phyloP scores from a whole-genome alignment of 2,797 vertebrate genomes.

The Champsocephalus gunnari region DNA sequence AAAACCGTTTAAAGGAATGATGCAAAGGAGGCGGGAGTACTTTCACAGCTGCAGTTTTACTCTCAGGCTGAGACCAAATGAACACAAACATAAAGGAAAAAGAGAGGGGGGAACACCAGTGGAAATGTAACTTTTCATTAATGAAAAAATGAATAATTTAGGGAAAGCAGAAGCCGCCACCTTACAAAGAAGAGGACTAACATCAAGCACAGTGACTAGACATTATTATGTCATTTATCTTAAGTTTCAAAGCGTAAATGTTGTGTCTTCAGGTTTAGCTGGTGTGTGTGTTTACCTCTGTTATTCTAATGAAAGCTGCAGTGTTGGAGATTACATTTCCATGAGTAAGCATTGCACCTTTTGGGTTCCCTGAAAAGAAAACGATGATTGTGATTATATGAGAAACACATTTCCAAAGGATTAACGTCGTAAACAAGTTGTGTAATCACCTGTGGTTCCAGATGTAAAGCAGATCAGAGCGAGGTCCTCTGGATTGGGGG shows the following conservation, averaged over 20 bases:
- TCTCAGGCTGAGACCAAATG: neutral
- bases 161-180: neutral
- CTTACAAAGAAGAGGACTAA: neutral
- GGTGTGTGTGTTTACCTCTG: slow-evolving; percentile 86
- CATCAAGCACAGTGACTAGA: neutral
- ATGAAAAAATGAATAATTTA: neutral
- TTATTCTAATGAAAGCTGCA: slow-evolving; percentile 93
- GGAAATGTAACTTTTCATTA: neutral
- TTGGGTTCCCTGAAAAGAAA: slow-evolving; percentile 89
- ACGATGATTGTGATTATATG: slow-evolving; percentile 8
- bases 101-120: neutral
- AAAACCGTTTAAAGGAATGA: neutral
- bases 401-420: neutral
- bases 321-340: slow-evolving; percentile 94
- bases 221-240: neutral
- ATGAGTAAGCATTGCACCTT: slow-evolving; percentile 95
- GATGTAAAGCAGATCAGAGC: slow-evolving; percentile 97
- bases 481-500: slow-evolving; percentile 91
- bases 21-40: neutral
- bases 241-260: neutral
- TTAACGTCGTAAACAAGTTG: neutral
- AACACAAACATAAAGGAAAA: neutral
- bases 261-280: neutral
- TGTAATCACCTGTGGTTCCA: slow-evolving; percentile 93
- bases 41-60: neutral